phyloP scores from a whole-genome alignment of 2,113 vertebrate genomes.

The Psettodes erumei region DNA sequence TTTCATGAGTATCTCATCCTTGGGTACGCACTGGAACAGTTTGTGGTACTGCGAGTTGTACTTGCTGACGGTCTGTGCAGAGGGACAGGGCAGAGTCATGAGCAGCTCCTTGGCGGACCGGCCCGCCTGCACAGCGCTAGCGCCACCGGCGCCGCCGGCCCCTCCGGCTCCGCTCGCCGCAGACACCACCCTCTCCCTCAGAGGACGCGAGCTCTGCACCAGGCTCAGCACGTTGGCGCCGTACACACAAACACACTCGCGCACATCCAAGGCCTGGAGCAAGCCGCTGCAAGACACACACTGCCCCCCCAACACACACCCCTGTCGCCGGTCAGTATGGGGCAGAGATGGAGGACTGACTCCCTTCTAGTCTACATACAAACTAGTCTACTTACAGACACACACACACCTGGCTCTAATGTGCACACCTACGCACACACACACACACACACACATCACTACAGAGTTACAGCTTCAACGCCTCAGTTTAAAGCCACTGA shows the following conservation, averaged over 20 bases:
- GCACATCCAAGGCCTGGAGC: constrained; percentile 78
- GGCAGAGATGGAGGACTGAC: constrained; percentile 20
- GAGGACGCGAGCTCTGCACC: constrained; percentile 81
- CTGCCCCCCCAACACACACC: no score
- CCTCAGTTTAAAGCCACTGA: constrained; percentile 53
- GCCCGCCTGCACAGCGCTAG: constrained; percentile 71
- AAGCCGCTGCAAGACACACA: constrained; percentile 80
- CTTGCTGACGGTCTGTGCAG: constrained; percentile 92
- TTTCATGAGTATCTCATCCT: constrained; percentile 95
- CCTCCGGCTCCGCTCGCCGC: constrained; percentile 68
- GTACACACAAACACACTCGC: constrained; percentile 78
- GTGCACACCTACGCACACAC: constrained; percentile 11
- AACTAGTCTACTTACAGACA: constrained; percentile 28
- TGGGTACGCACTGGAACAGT: constrained; percentile 93
- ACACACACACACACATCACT: background rate
- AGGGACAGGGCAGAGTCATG: constrained; percentile 81
- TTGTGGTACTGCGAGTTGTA: constrained; percentile 98
- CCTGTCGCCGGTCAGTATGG: constrained; percentile 66
- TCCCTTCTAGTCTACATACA: constrained; percentile 43
- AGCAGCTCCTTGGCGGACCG: constrained; percentile 78
- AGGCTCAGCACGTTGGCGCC: constrained; percentile 84
- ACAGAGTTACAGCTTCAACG: constrained; percentile 39
- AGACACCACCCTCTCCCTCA: constrained; percentile 74
- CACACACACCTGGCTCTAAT: constrained; percentile 47
- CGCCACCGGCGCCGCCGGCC: constrained; percentile 58